Percentiles rank a stretch among this genome's conserved stretches.
Evolutionary conservation across 2,888 invertebrate species (phyloP).

Genomic region (Amorpha juglandis): DNA sequence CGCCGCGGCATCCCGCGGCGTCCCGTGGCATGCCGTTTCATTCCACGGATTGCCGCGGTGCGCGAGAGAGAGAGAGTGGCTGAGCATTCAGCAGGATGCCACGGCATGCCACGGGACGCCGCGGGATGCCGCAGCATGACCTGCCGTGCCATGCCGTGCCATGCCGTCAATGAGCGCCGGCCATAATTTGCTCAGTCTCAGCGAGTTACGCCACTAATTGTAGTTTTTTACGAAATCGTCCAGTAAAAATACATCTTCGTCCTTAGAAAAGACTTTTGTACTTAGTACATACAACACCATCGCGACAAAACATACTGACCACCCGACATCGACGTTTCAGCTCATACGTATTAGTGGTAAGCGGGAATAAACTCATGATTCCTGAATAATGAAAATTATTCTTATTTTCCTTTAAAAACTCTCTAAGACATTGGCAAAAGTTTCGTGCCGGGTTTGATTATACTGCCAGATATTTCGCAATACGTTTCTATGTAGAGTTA

Average conservation of each 20-base stretch:
- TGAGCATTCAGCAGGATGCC: no score
- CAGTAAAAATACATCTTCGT: conserved; percentile 79
- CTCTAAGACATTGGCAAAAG: neutral
- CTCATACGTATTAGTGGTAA: conserved; percentile 33
- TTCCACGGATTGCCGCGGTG: no score
- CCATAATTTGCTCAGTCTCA: conserved; percentile 5
- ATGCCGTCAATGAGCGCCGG: no score
- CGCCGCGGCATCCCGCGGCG: no score
- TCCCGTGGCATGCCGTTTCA: no score
- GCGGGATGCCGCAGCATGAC: no score
- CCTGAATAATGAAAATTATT: neutral
- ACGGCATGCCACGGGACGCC: no score
- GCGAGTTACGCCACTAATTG: conserved; percentile 15
- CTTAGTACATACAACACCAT: conserved; percentile 70
- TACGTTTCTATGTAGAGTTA: conserved; percentile 20
- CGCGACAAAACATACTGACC: conserved; percentile 49
- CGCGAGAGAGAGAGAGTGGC: no score
- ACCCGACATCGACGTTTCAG: conserved; percentile 31
- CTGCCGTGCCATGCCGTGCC: no score
- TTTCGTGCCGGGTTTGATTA: neutral
- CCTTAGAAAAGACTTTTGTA: conserved; percentile 81
- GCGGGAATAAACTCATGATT: conserved; percentile 18
- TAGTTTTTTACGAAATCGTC: conserved; percentile 70
- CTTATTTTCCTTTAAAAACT: neutral
- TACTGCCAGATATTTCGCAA: conserved; percentile 17